phyloP scores from a whole-genome alignment of 1,140 invertebrate genomes.

The Dinoponera quadriceps region DNA sequence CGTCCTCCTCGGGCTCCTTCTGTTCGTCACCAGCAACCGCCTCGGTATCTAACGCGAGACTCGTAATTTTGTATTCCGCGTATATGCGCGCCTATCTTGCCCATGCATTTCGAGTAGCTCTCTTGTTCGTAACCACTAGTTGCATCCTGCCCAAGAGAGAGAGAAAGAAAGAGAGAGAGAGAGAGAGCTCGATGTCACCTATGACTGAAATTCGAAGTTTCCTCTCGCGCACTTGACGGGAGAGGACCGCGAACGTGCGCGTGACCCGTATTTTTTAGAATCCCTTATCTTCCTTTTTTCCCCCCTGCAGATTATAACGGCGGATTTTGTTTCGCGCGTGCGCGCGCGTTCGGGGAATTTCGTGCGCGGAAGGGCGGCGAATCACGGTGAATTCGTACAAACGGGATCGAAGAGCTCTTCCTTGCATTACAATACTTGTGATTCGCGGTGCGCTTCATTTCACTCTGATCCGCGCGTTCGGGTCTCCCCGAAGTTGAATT shows the following conservation, averaged over 20 bases:
- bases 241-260: no score
- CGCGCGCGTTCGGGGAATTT: neutral
- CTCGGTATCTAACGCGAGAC: constrained; percentile 26
- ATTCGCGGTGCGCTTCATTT: neutral
- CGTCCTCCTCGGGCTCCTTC: neutral
- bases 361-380: neutral
- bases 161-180: no score
- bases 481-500: constrained; percentile 11
- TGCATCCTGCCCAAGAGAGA: constrained; percentile 14
- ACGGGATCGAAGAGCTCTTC: neutral
- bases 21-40: constrained; percentile 25
- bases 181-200: constrained; percentile 32
- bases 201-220: neutral
- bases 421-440: neutral
- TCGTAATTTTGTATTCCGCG: constrained; percentile 49
- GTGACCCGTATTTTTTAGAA: no score
- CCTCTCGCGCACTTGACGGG: no score
- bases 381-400: neutral
- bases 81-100: constrained; percentile 35
- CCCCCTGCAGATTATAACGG: neutral
- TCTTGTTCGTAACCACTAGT: constrained; percentile 57
- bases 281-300: no score
- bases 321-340: neutral
- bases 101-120: constrained; percentile 38
- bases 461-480: neutral